Conservation (phyloP, 2,888 invertebrate species). For the Cryptocheilus praepositus region DNA sequence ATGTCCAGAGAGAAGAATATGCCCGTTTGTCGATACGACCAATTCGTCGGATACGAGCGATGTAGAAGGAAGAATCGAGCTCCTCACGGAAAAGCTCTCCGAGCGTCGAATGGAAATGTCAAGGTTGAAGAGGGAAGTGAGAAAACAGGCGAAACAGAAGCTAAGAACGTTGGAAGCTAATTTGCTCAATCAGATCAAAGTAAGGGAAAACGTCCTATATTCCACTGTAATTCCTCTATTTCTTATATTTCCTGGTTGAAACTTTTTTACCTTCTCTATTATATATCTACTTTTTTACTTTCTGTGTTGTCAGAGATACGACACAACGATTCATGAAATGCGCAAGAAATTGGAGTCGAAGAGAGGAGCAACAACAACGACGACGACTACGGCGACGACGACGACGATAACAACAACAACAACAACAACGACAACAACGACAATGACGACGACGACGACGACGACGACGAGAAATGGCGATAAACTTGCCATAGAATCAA, state of each 20-base stretch:
- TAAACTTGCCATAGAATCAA: slow-evolving; percentile 69
- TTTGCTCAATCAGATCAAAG: slow-evolving; percentile 71
- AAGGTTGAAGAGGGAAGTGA: slow-evolving; percentile 67
- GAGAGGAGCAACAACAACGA: slow-evolving; percentile 48
- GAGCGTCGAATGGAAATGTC: slow-evolving; percentile 71
- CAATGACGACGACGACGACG: too few relatives aligned
- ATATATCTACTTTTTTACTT: slow-evolving; percentile 2
- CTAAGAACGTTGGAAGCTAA: slow-evolving; percentile 70
- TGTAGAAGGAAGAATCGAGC: slow-evolving; percentile 70
- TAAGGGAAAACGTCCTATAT: too few relatives aligned
- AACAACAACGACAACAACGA: too few relatives aligned
- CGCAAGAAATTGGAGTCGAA: slow-evolving; percentile 69
- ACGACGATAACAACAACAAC: too few relatives aligned
- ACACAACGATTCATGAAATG: slow-evolving; percentile 72
- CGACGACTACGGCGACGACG: too few relatives aligned
- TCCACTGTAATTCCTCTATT: too few relatives aligned
- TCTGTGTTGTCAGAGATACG: slow-evolving; percentile 65
- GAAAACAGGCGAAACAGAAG: slow-evolving; percentile 70
- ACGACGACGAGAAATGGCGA: slow-evolving; percentile 66
- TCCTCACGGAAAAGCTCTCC: slow-evolving; percentile 69
- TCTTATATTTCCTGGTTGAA: too few relatives aligned
- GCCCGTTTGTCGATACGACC: slow-evolving; percentile 64
- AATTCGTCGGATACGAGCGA: slow-evolving; percentile 72
- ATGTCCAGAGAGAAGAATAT: slow-evolving; percentile 25
- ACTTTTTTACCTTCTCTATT: too few relatives aligned